Evolutionary conservation across 2,113 vertebrate species (phyloP).

Genomic region (human): GRCh38 chr15:49065501-49066000

Average conservation of each 20-base stretch:
- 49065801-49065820: not conserved
- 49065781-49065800: not conserved
- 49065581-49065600: not conserved
- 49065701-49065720: not conserved
- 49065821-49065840: too few species aligned
- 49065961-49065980: too few species aligned
- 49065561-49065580: not conserved
- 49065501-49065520: not conserved
- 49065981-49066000: too few species aligned
- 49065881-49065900: not conserved
- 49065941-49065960: too few species aligned
- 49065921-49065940: not conserved
- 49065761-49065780: not conserved
- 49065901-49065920: not conserved
- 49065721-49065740: not conserved
- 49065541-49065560: not conserved
- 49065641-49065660: not conserved
- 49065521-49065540: not conserved
- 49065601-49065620: not conserved
- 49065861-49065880: not conserved
- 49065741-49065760: not conserved
- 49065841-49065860: not conserved
- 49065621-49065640: not conserved
- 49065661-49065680: not conserved
- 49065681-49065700: not conserved